These are phyloP conservation scores for Ophiodon elongatus DNA, from an alignment of 2,113 vertebrate species.

Conservation along the genomic window DNA sequence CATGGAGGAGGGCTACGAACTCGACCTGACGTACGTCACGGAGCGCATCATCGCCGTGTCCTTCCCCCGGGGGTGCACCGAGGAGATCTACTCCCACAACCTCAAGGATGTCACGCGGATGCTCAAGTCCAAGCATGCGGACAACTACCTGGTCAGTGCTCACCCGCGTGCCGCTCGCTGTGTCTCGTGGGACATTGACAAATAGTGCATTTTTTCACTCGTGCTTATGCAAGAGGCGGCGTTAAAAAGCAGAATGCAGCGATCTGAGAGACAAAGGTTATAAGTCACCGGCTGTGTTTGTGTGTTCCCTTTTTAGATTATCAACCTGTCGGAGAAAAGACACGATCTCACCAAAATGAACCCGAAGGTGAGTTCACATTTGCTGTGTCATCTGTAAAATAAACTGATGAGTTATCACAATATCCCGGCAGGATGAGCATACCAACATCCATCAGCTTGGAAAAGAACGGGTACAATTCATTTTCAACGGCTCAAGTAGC, in stretches of 20 bases:
- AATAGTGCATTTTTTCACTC: slow-evolving; percentile 24
- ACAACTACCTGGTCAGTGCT: slow-evolving; percentile 94
- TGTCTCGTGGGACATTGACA: slow-evolving; percentile 33
- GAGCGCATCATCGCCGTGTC: slow-evolving; percentile 95
- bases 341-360: slow-evolving; percentile 94
- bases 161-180: neutral
- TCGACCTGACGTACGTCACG: slow-evolving; percentile 96
- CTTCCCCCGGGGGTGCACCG: slow-evolving; percentile 90
- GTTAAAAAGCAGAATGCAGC: neutral
- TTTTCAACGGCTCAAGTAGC: neutral
- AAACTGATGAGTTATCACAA: neutral
- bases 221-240: neutral
- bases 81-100: slow-evolving; percentile 91
- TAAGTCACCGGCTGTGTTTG: slow-evolving; percentile 16
- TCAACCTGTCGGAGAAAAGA: slow-evolving; percentile 95
- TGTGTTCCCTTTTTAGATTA: slow-evolving; percentile 84
- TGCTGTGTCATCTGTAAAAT: neutral
- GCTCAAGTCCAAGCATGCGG: slow-evolving; percentile 96
- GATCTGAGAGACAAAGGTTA: neutral
- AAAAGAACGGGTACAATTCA: neutral
- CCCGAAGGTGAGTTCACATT: slow-evolving; percentile 88
- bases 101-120: slow-evolving; percentile 94
- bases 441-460: neutral
- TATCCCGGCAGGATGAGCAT: neutral
- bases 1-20: slow-evolving; percentile 94